Percentiles rank a stretch among this genome's conserved stretches.
phyloP scores from a whole-genome alignment of 1,140 invertebrate species.

The Drosophila asahinai region DNA sequence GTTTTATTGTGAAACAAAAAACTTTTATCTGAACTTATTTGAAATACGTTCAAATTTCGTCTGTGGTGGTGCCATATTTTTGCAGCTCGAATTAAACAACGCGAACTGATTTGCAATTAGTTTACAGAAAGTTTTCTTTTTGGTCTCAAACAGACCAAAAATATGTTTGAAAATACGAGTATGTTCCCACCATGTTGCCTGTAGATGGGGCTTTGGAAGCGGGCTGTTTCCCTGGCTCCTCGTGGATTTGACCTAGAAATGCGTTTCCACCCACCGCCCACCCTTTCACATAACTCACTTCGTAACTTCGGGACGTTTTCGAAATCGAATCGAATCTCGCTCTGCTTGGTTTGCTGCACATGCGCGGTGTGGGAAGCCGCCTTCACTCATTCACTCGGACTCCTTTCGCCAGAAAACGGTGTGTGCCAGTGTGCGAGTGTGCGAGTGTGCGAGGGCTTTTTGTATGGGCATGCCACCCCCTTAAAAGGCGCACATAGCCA shows the following conservation, averaged over 20 bases:
- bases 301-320: conserved; percentile 54
- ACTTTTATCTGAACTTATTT: not conserved
- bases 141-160: conserved; percentile 39
- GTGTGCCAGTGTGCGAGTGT: conserved; percentile 6
- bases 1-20: too few relatives aligned
- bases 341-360: conserved; percentile 41
- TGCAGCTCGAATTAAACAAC: conserved; percentile 7
- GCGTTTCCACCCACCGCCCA: conserved; percentile 41
- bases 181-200: conserved; percentile 23
- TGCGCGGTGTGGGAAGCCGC: conserved; percentile 50
- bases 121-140: conserved; percentile 38
- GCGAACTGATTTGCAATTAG: conserved; percentile 29
- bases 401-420: conserved; percentile 30
- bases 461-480: conserved; percentile 78
- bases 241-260: conserved; percentile 79
- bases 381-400: conserved; percentile 56
- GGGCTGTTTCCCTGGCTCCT: conserved; percentile 49
- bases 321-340: conserved; percentile 54
- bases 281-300: conserved; percentile 32
- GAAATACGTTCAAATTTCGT: not conserved
- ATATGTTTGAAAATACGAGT: conserved; percentile 22
- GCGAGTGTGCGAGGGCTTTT: conserved; percentile 32
- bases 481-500: conserved; percentile 65
- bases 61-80: conserved; percentile 23
- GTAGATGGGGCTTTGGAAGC: conserved; percentile 8